Evolutionary conservation across 2,113 vertebrate species (phyloP), one percentile per base, ranked within the genome.

Genomic region (Carassius auratus): DNA sequence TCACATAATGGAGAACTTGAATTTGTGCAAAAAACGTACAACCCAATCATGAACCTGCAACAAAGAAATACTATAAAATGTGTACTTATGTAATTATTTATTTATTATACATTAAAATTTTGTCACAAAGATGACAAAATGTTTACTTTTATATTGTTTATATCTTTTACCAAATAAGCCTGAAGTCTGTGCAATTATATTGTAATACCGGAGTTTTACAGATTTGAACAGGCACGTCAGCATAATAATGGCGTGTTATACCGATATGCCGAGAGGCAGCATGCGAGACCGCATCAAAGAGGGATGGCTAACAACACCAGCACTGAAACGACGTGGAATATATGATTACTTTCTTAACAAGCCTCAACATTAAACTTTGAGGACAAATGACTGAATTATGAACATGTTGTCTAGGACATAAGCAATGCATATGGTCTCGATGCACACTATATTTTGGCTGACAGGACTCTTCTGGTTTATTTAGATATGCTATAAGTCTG

Each of bases 321-420:
- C 77, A 21, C 38, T 71, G n/a, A n/a, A n/a, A n/a, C n/a, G n/a
- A n/a, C n/a, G n/a, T n/a, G n/a, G n/a, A n/a, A n/a, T n/a, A n/a
- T n/a, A n/a, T n/a, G n/a, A n/a, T n/a, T n/a, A 74, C 86, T 87
- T 84, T 84, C 86, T 86, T 86, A 84, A 91, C 88, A 89, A 88
- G 90, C 30, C 83, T 36, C 62, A 83, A 50, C 76, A 89, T 89
- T 71, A 86, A 89, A 89, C 71, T 88, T 88, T 84, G 68, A 90
- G 75, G 17, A 86, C 50, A 86, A 88, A 88, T 69, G 74, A 50
- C 76, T 89, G 68, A 89, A 91, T 90, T 83, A 87, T 87, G 81
- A 82, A 89, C 89, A 79, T 79, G 84, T 62, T 86, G 15, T 36
- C 75, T 66, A 83, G 87, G 73, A 83, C 26, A 15, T 9, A 81